These are phyloP conservation scores for Trissonchulus sp. DNA, from an alignment of 2,888 invertebrate species.

Conservation along the genomic window DNA sequence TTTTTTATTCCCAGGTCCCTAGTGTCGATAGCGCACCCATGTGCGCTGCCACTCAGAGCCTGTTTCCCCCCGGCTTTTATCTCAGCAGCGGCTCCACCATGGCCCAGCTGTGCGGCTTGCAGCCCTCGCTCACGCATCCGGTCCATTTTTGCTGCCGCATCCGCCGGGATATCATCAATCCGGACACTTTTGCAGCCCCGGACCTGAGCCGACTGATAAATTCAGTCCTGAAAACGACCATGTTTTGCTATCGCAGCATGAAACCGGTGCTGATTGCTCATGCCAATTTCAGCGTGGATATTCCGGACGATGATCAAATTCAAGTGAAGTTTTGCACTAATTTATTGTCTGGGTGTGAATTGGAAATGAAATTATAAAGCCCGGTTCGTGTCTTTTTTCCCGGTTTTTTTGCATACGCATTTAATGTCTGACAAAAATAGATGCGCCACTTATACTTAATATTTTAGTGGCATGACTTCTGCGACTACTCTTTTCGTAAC, in stretches of 20 bases:
- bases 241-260: conserved; percentile 65
- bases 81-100: background rate
- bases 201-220: background rate
- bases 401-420: too few relatives aligned
- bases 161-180: background rate
- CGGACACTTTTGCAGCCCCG: background rate
- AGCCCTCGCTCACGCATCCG: background rate
- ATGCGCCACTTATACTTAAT: too few relatives aligned
- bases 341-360: conserved; percentile 43
- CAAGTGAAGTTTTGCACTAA: conserved; percentile 51
- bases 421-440: too few relatives aligned
- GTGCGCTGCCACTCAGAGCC: too few relatives aligned
- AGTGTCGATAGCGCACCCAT: too few relatives aligned
- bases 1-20: too few relatives aligned
- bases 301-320: conserved; percentile 74
- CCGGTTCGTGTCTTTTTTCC: too few relatives aligned
- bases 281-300: conserved; percentile 71
- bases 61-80: background rate
- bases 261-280: conserved; percentile 77
- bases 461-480: too few relatives aligned
- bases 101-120: background rate
- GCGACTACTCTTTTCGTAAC: too few relatives aligned
- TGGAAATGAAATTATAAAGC: too few relatives aligned
- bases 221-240: background rate
- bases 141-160: conserved; percentile 7